These are phyloP conservation scores for Actias luna DNA, from an alignment of 2,888 invertebrate genomes.

Conservation along the genomic window DNA sequence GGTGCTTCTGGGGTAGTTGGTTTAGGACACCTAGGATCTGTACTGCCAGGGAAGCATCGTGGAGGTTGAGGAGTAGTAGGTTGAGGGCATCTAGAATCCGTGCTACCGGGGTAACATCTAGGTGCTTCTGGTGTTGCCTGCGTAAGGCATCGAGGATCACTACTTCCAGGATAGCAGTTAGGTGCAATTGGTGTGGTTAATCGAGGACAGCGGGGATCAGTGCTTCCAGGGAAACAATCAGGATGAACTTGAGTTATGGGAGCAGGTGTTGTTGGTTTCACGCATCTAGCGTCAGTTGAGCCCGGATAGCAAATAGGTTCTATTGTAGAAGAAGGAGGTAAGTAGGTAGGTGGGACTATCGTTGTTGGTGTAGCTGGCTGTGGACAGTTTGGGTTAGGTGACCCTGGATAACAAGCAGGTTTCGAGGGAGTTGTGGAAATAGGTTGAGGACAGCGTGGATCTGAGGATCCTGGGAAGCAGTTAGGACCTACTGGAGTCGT, in stretches of 20 bases:
- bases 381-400: slow-evolving; percentile 37
- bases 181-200: slow-evolving; percentile 31
- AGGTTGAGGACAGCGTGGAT: slow-evolving; percentile 27
- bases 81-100: slow-evolving; percentile 10
- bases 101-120: too few relatives aligned
- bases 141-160: slow-evolving; percentile 39
- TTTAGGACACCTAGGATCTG: slow-evolving; percentile 32
- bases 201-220: slow-evolving; percentile 23
- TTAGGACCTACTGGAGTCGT: slow-evolving; percentile 35
- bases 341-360: slow-evolving; percentile 45
- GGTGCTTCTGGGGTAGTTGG: too few relatives aligned
- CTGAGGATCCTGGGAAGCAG: slow-evolving; percentile 33
- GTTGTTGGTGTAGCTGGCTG: slow-evolving; percentile 39
- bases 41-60: slow-evolving; percentile 30
- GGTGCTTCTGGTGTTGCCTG: slow-evolving; percentile 28
- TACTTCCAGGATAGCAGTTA: slow-evolving; percentile 55
- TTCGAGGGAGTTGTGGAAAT: slow-evolving; percentile 26
- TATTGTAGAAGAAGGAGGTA: slow-evolving; percentile 36
- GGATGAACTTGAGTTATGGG: slow-evolving; percentile 27
- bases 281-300: slow-evolving; percentile 50
- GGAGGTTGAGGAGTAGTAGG: slow-evolving; percentile 21
- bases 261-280: slow-evolving; percentile 37
- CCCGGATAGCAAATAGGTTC: slow-evolving; percentile 40
- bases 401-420: slow-evolving; percentile 45
- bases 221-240: slow-evolving; percentile 32